Conservation (phyloP, 2,113 vertebrate genomes). For the Eretmochelys imbricata region DNA sequence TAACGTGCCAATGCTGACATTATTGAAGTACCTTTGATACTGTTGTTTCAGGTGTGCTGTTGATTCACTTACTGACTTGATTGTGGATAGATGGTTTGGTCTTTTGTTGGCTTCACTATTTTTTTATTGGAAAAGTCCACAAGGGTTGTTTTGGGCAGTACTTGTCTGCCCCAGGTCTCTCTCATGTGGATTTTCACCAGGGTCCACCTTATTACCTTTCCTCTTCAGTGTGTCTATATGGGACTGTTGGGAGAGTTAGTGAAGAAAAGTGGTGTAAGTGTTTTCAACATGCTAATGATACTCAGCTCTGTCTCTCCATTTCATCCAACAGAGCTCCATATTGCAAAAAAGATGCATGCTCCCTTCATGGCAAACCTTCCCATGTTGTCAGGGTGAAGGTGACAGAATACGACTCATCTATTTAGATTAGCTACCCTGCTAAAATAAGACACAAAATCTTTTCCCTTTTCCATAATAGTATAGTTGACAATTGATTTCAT, state of each 20-base stretch:
- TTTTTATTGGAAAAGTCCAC: neutral
- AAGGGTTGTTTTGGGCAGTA: neutral
- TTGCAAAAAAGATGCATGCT: neutral
- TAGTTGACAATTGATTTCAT: neutral
- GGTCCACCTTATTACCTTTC: neutral
- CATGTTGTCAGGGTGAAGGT: neutral
- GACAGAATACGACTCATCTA: neutral
- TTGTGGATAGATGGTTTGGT: neutral
- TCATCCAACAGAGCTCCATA: neutral
- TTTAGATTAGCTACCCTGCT: neutral
- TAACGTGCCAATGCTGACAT: neutral
- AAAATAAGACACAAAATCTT: neutral
- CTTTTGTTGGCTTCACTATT: neutral
- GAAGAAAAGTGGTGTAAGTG: neutral
- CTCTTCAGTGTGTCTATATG: neutral
- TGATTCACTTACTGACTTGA: neutral
- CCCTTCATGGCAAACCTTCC: neutral
- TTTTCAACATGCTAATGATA: neutral
- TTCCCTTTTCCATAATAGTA: neutral
- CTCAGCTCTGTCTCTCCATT: neutral
- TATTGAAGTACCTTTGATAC: neutral
- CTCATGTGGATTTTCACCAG: neutral
- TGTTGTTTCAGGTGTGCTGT: neutral
- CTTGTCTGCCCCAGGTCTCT: neutral
- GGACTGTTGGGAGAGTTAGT: neutral